Evolutionary conservation across 2,113 vertebrate species (phyloP).

Genomic region (Okapia johnstoni): DNA sequence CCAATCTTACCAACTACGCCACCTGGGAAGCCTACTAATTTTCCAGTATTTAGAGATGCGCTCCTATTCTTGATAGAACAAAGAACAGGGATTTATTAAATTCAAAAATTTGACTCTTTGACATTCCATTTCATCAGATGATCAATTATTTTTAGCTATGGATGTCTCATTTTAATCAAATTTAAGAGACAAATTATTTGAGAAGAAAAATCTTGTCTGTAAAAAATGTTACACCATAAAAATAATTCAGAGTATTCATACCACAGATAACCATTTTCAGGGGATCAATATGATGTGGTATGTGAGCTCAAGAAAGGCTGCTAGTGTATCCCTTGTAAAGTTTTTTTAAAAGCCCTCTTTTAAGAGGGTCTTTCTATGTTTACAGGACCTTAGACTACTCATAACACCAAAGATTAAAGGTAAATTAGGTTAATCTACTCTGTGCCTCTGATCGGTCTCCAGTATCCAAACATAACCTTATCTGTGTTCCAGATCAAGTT

Average conservation of each 20-base stretch:
- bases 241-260: not conserved
- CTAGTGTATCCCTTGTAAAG: constrained; percentile 11
- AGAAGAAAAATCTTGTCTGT: not conserved
- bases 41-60: not conserved
- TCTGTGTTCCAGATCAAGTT: constrained; percentile 78
- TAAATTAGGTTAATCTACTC: constrained; percentile 74
- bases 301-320: not conserved
- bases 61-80: not conserved
- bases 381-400: constrained; percentile 44
- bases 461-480: constrained; percentile 76
- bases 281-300: not conserved
- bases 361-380: constrained; percentile 72
- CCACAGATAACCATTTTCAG: not conserved
- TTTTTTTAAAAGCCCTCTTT: constrained; percentile 50
- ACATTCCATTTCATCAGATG: not conserved
- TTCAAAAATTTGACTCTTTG: not conserved
- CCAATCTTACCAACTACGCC: not conserved
- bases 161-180: not conserved
- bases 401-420: constrained; percentile 79
- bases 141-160: not conserved
- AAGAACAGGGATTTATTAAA: not conserved
- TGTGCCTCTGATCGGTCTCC: constrained; percentile 59
- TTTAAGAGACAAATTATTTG: not conserved
- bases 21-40: not conserved
- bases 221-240: not conserved